phyloP scores from a whole-genome alignment of 2,888 invertebrate species.

The Chrysodeixis includens region DNA sequence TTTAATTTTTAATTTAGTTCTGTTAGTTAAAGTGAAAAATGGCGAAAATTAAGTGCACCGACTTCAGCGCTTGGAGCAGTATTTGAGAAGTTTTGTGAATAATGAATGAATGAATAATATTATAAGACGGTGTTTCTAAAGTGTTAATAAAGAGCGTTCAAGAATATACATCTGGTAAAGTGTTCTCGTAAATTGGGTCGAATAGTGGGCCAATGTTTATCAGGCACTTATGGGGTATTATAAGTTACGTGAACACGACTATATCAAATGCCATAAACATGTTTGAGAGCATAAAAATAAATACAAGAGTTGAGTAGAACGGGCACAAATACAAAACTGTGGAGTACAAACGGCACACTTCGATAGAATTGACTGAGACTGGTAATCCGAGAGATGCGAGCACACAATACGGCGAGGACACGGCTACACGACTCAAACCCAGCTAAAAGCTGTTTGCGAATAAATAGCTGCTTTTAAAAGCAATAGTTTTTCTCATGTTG shows the following conservation, averaged over 20 bases:
- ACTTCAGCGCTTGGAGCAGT: constrained; percentile 29
- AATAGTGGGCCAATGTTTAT: constrained; percentile 20
- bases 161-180: constrained; percentile 19
- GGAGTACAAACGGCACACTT: constrained; percentile 31
- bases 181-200: constrained; percentile 38
- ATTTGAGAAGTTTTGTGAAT: constrained; percentile 51
- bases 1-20: constrained; percentile 54
- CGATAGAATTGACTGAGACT: constrained; percentile 51
- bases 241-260: constrained; percentile 25
- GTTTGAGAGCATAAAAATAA: constrained; percentile 18
- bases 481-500: constrained; percentile 50
- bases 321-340: constrained; percentile 34
- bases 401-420: constrained; percentile 50
- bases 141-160: constrained; percentile 29
- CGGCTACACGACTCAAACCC: constrained; percentile 34
- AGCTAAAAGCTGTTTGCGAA: constrained; percentile 62
- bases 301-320: constrained; percentile 17
- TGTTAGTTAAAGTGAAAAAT: constrained; percentile 50
- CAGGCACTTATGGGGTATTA: constrained; percentile 10
- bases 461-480: constrained; percentile 61
- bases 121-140: constrained; percentile 32
- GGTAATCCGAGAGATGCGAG: constrained; percentile 59
- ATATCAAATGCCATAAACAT: constrained; percentile 26
- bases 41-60: constrained; percentile 45
- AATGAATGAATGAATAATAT: constrained; percentile 46